phyloP scores from a whole-genome alignment of 2,888 invertebrate genomes.

The Allolobophora icterica region DNA sequence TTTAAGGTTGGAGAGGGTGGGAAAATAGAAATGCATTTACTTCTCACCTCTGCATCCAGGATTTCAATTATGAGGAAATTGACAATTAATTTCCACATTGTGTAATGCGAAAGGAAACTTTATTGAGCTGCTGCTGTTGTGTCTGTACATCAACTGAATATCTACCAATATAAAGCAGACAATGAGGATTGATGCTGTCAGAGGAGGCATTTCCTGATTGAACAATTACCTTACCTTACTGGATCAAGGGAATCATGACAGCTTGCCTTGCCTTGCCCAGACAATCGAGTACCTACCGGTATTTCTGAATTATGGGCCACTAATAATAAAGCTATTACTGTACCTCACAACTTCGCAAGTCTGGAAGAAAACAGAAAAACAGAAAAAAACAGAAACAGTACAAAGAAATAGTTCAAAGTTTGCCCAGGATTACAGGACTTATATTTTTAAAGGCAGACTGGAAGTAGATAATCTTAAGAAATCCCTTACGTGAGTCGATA shows the following conservation, averaged over 20 bases:
- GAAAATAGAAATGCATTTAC: neutral
- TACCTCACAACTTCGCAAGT: neutral
- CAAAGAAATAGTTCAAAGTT: constrained; percentile 9
- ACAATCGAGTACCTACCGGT: neutral
- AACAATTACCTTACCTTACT: neutral
- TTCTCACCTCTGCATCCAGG: neutral
- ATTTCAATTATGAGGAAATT: too few relatives aligned
- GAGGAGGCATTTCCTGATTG: neutral
- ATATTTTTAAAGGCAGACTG: too few relatives aligned
- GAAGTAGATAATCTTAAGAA: neutral
- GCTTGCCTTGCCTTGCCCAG: neutral
- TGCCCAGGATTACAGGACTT: neutral
- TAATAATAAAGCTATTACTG: neutral
- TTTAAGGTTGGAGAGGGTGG: neutral
- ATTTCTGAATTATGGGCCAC: neutral
- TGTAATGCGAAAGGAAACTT: neutral
- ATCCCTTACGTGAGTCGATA: constrained; percentile 27
- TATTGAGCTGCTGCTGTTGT: constrained; percentile 1
- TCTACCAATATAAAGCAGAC: neutral
- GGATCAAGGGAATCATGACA: neutral
- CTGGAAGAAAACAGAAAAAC: neutral
- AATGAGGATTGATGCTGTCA: neutral
- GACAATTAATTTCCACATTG: too few relatives aligned
- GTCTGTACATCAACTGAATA: constrained; percentile 6
- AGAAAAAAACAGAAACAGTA: neutral